A percentile compares a stretch with the other conserved stretches of the same genome.
Evolutionary conservation across 2,113 vertebrate genomes (phyloP).

Genomic region (Fregata magnificens): DNA sequence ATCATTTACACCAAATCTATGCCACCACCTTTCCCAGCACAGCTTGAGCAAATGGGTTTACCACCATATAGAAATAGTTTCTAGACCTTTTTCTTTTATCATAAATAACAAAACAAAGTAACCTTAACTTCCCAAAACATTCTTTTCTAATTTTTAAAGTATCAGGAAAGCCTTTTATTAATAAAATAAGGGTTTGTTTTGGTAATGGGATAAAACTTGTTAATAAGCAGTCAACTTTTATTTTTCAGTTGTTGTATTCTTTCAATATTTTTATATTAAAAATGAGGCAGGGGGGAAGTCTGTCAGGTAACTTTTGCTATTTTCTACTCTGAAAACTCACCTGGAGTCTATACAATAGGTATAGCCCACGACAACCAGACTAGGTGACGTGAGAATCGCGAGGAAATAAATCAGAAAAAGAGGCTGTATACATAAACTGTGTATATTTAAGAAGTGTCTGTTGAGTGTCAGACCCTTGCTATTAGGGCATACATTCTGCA

Average conservation of each 20-base stretch:
- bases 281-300: background rate
- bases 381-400: background rate
- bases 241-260: background rate
- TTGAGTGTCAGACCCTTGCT: background rate
- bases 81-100: background rate
- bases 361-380: accelerated
- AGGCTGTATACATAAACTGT: accelerated
- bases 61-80: background rate
- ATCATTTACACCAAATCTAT: background rate
- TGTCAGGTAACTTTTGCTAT: background rate
- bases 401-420: background rate
- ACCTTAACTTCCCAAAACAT: background rate
- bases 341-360: background rate
- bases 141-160: background rate
- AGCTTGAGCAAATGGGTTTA: background rate
- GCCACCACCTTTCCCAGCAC: background rate
- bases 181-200: background rate
- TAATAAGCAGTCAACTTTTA: background rate
- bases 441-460: background rate
- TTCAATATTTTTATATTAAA: background rate
- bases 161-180: background rate
- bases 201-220: background rate
- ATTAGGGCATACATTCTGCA: background rate
- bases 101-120: background rate
- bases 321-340: background rate